phyloP scores from a whole-genome alignment of 1,140 invertebrate genomes.

The Drosophila miranda region DNA sequence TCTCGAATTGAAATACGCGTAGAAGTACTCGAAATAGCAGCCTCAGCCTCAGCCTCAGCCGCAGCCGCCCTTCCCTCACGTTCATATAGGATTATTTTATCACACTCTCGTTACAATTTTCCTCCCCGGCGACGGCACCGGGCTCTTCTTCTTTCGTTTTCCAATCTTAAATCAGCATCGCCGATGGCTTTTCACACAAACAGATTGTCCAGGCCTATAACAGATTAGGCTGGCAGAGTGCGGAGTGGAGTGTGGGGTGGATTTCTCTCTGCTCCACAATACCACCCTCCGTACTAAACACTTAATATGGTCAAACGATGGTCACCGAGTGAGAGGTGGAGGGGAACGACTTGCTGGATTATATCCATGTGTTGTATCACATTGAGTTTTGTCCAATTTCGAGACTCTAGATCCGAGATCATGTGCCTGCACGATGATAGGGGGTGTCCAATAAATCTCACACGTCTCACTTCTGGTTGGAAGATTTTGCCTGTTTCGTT shows the following conservation, averaged over 20 bases:
- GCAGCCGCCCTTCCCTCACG: background rate
- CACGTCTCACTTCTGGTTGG: no score
- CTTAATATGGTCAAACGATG: slow-evolving; percentile 25
- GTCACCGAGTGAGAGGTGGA: background rate
- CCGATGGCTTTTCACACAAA: slow-evolving; percentile 56
- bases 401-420: slow-evolving; percentile 22
- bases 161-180: slow-evolving; percentile 70
- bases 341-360: slow-evolving; percentile 17
- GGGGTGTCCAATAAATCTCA: no score
- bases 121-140: slow-evolving; percentile 7
- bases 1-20: slow-evolving; percentile 35
- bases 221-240: slow-evolving; percentile 43
- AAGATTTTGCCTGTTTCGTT: no score
- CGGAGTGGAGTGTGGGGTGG: background rate
- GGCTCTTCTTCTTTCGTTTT: slow-evolving; percentile 15
- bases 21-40: slow-evolving; percentile 42
- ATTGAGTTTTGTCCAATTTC: slow-evolving; percentile 46
- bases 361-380: slow-evolving; percentile 36
- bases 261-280: slow-evolving; percentile 7
- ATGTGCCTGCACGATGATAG: background rate
- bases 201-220: slow-evolving; percentile 48
- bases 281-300: slow-evolving; percentile 2
- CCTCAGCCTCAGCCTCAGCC: slow-evolving; percentile 4
- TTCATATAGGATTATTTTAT: slow-evolving; percentile 70
- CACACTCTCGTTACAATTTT: slow-evolving; percentile 55